A percentile compares a stretch with the other conserved stretches of the same genome.
Conservation (phyloP, 2,888 invertebrate genomes). For the Pardosa pseudoannulata region DNA sequence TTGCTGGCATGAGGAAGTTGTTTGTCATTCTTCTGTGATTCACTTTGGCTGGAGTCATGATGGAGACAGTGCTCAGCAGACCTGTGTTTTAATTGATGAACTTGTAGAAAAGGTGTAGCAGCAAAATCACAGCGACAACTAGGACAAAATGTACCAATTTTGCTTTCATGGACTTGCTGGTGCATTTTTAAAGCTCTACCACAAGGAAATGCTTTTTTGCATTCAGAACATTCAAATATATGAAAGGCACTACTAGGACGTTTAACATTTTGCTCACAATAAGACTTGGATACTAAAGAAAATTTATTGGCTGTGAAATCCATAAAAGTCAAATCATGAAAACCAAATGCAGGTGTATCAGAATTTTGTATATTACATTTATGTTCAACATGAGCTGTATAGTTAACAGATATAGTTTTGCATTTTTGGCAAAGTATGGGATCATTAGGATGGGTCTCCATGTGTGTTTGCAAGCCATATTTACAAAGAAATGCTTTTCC, state of each 20-base stretch:
- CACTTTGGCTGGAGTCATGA: neutral
- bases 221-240: constrained; percentile 77
- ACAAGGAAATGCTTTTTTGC: constrained; percentile 78
- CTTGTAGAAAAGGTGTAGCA: constrained; percentile 76
- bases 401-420: constrained; percentile 85
- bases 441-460: constrained; percentile 84
- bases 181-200: constrained; percentile 77
- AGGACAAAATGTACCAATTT: constrained; percentile 76
- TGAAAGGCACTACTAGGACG: constrained; percentile 76
- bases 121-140: constrained; percentile 82
- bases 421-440: constrained; percentile 86
- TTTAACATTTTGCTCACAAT: constrained; percentile 82
- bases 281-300: constrained; percentile 85
- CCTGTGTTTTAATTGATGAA: constrained; percentile 74
- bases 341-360: constrained; percentile 52
- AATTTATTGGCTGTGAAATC: constrained; percentile 89
- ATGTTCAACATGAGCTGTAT: constrained; percentile 76
- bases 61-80: constrained; percentile 58
- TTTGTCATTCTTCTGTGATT: neutral
- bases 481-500: constrained; percentile 82
- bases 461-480: constrained; percentile 82
- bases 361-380: constrained; percentile 53
- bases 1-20: constrained; percentile 30
- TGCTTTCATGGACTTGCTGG: constrained; percentile 75
- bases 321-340: constrained; percentile 83